These are phyloP conservation scores for Caenorhabditis macrosperma DNA, from an alignment of 2,888 invertebrate genomes.

Conservation along the genomic window DNA sequence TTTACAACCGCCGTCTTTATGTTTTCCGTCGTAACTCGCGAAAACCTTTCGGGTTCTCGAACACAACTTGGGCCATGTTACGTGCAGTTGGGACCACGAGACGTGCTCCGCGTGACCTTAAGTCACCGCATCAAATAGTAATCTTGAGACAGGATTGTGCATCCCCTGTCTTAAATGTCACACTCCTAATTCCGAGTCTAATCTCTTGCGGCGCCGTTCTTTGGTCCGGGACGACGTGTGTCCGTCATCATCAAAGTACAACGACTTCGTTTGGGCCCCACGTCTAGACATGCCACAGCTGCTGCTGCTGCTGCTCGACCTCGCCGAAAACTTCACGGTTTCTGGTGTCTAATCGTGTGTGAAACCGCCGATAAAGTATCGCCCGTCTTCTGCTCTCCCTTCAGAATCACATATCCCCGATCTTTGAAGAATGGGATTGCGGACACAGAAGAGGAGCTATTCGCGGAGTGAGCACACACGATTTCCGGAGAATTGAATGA, in stretches of 20 bases:
- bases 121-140: constrained; percentile 4
- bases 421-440: constrained; percentile 7
- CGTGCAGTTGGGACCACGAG: too few species aligned
- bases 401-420: constrained; percentile 18
- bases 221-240: background rate
- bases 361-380: background rate
- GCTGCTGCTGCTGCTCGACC: constrained; percentile 20
- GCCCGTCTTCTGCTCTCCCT: background rate
- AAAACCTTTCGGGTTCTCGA: background rate
- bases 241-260: constrained; percentile 40
- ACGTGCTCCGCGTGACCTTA: too few species aligned
- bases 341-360: constrained; percentile 13
- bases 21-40: constrained; percentile 11
- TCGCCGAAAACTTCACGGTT: constrained; percentile 20
- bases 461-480: background rate
- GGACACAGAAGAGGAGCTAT: background rate
- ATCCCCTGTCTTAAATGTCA: background rate
- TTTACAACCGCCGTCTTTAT: constrained; percentile 38
- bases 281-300: constrained; percentile 34
- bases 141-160: background rate
- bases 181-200: background rate
- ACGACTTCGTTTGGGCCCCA: constrained; percentile 28
- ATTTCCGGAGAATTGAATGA: constrained; percentile 10
- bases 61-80: too few species aligned
- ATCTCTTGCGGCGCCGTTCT: constrained; percentile 5